Base-by-base conservation (phyloP, 2,888 invertebrate genomes). In the Hetaerina titia region DNA sequence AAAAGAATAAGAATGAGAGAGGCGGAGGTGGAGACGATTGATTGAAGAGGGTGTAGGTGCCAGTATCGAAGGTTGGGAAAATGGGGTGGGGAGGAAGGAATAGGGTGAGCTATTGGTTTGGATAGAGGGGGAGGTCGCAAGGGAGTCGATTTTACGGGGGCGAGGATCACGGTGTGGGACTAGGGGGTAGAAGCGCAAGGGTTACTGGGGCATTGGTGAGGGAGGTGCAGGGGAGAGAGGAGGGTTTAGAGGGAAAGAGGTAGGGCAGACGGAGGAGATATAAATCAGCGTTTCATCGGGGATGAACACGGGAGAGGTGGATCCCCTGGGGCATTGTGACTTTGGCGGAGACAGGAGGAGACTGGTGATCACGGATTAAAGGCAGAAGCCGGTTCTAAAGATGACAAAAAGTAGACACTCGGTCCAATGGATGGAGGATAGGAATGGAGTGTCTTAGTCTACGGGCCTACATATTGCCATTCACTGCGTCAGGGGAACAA, bases 291-390 rank as follows among this genome's bases (percentile, higher is more conserved):
- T 31, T 31, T 90, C 64, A 64, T 90, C 90, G 64, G 19, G 90
- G 64, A 90, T 90, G 90, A 90, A 90, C 90, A 64, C 64, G 90
- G 90, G 90, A 90, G 90, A 90, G 90, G 90, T 90, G 90, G 90
- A 45, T 90, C 90, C 63, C 64, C 22, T 31, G 17, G 64, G 45
- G 90, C 64, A 45, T 64, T 90, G 90, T 64, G 90, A 45, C 90
- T 64, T 19, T 19, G 90, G 45, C 15, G 88, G 56, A 88, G 88
- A 17, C 88, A 45, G 88, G 60, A 81, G 81, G 81, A 22, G 17
- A 17, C 81, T n/a, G 81, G 90, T 31, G 69, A 69, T 69, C 69
- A 69, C 19, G 90, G 90, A 90, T 90, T 90, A 90, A 90, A 90
- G 64, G 90, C 25, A 19, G 63, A 88, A 31, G n/a, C 13, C 17